A percentile compares a stretch with the other conserved stretches of the same genome.
phyloP scores from a whole-genome alignment of 2,113 vertebrate species.

The Diadophis punctatus region DNA sequence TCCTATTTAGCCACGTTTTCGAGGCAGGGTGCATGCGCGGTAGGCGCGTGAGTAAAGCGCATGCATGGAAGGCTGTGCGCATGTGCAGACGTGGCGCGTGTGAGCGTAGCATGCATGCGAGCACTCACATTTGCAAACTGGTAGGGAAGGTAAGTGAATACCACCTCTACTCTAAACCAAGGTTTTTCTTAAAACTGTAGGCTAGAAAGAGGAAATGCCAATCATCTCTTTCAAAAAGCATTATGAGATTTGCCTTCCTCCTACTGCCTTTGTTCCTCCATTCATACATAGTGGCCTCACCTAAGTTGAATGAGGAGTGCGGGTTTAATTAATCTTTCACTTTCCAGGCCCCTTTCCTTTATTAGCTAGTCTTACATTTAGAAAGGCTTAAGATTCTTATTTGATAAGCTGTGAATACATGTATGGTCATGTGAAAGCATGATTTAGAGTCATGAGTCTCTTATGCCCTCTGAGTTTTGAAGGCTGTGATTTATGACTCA shows the following conservation, averaged over 20 bases:
- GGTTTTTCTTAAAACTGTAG: background rate
- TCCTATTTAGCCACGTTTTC: no score
- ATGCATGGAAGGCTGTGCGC: no score
- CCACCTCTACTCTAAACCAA: background rate
- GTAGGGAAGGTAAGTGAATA: no score
- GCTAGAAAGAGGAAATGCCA: background rate
- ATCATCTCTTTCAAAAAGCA: background rate
- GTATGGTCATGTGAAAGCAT: background rate
- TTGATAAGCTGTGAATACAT: background rate
- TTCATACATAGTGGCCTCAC: background rate
- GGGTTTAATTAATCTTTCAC: background rate
- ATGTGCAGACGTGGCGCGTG: no score
- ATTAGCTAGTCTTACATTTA: background rate
- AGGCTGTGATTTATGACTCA: background rate
- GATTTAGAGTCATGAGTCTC: background rate
- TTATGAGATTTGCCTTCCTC: background rate
- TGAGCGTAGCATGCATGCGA: no score
- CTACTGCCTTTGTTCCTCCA: background rate
- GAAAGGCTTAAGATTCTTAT: background rate
- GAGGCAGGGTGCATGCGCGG: no score
- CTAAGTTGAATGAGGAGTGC: background rate
- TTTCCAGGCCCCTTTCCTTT: background rate
- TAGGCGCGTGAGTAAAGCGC: no score
- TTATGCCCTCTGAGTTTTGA: background rate
- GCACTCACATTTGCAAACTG: no score